Evolutionary conservation across 2,888 invertebrate species (phyloP).

Genomic region (Lacanobia oleracea): DNA sequence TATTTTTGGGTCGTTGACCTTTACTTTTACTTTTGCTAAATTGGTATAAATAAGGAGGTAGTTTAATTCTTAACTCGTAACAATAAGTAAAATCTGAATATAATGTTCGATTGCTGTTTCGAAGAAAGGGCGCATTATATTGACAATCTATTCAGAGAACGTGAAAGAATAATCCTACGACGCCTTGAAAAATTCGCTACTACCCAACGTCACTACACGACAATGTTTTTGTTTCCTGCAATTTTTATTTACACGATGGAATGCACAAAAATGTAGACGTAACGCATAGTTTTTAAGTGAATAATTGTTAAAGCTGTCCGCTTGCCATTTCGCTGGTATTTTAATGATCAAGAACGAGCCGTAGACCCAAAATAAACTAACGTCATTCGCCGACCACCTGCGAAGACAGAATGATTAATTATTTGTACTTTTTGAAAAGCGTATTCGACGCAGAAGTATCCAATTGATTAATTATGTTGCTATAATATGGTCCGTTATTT

Average conservation of each 20-base stretch:
- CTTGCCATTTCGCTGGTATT: constrained; percentile 50
- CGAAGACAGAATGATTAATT: constrained; percentile 48
- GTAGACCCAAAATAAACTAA: constrained; percentile 61
- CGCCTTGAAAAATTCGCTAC: background rate
- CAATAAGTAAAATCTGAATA: background rate
- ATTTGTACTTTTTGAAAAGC: constrained; percentile 39
- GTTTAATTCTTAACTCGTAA: background rate
- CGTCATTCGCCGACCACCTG: constrained; percentile 47
- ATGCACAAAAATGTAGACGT: constrained; percentile 20
- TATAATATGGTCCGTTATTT: constrained; percentile 45
- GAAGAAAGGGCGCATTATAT: too few relatives aligned
- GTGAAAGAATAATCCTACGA: background rate
- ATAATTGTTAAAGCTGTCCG: constrained; percentile 37
- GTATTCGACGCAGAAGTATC: constrained; percentile 1
- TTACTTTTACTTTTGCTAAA: background rate
- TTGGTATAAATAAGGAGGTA: background rate
- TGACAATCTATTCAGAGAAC: too few relatives aligned
- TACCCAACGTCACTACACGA: background rate
- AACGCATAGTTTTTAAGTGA: constrained; percentile 34
- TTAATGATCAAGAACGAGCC: constrained; percentile 60
- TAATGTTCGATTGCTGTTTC: background rate
- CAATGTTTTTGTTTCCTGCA: constrained; percentile 17
- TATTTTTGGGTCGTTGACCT: constrained; percentile 19
- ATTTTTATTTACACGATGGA: constrained; percentile 16
- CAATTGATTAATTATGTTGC: constrained; percentile 41